Conservation (phyloP, 2,797 vertebrate species). For the Ataeniobius toweri region DNA sequence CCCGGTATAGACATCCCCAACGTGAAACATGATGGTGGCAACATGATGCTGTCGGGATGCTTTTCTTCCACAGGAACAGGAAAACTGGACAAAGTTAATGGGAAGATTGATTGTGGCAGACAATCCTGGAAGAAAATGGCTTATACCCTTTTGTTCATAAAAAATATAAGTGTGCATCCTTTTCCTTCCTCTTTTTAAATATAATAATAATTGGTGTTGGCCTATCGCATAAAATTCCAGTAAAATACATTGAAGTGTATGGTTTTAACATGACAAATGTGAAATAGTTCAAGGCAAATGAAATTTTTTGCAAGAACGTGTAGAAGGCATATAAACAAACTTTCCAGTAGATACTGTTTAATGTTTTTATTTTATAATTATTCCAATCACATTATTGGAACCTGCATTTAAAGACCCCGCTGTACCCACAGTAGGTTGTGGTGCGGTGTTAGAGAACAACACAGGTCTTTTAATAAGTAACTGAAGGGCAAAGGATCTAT, state of each 20-base stretch:
- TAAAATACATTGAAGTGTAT: too few relatives aligned
- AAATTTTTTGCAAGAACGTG: neutral
- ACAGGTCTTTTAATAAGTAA: constrained; percentile 53
- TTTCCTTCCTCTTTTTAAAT: neutral
- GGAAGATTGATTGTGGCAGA: neutral
- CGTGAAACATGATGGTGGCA: neutral
- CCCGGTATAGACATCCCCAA: too few relatives aligned
- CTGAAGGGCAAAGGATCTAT: constrained; percentile 53
- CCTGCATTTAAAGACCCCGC: neutral
- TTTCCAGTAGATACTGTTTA: neutral
- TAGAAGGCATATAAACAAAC: neutral
- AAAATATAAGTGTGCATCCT: neutral
- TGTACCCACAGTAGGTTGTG: constrained; percentile 13
- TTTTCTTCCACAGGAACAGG: neutral
- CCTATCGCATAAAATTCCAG: neutral
- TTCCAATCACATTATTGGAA: neutral
- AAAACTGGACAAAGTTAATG: neutral
- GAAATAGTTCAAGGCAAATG: neutral
- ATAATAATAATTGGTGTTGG: neutral
- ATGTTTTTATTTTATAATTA: neutral
- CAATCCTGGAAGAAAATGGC: neutral
- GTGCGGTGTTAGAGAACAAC: constrained; percentile 9
- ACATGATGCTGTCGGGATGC: neutral
- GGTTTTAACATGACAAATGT: too few relatives aligned
- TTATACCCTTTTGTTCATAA: neutral